Evolutionary conservation across 2,888 invertebrate genomes (phyloP), one percentile per base, ranked within the genome.

Genomic region (Apamea sordens): DNA sequence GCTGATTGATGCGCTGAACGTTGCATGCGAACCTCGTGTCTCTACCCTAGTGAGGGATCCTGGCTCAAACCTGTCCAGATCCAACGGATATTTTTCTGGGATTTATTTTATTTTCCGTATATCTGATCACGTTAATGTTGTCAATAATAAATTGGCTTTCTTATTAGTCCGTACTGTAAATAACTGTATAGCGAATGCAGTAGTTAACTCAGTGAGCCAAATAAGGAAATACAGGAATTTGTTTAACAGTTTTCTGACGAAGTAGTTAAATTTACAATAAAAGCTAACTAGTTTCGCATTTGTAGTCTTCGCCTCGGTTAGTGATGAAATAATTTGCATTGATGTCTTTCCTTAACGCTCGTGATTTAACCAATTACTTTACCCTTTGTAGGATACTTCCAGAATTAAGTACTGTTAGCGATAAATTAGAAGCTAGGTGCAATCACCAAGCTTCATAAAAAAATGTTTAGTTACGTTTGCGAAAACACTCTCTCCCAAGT

Each of bases 1-100:
- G 79, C 91, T 92, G 94, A 94, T 93, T 93, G 94, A 94, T 94
- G 92, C 90, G 88, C 90, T 90, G 90, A 88, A 89, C 88, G 88
- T 91, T 88, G 92, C 93, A 92, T 93, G 93, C 93, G 90, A 93
- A 91, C 88, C 56, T 76, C 41, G 47, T 63, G 76, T 56, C 84
- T 84, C 76, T 82, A 84, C 77, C 79, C 85, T 82, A 88, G 87
- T 85, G 84, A 87, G 79, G 32, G 56, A 83, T 86, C 59, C 76
- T 80, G 83, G 72, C 67, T 67, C 59, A 64, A 83, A 79, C 81
- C 75, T 79, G 84, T 77, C 79, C 70, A 84, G 77, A 79, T 83
- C 5, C 68, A 78, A 24, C 13, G 53, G 71, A 77, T 77, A 80
- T 74, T 78, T 88, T 82, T 82, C 73, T 77, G 73, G 76, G 56